Base-by-base conservation (phyloP, 2,113 vertebrate species). In the Struthidea cinerea region DNA sequence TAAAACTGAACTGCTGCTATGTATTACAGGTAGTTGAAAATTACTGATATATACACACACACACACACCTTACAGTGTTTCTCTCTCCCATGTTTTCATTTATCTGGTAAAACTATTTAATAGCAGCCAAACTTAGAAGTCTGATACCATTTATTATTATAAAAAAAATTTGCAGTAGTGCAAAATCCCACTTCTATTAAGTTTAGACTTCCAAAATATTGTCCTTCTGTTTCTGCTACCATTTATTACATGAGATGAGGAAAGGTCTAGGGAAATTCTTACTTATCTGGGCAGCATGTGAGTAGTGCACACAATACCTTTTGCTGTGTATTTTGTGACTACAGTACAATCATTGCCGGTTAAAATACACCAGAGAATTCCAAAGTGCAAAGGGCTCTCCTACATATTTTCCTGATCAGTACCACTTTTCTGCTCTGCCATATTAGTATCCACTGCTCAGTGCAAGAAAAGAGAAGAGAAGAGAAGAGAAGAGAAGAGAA, bases 311-410 rank as follows among this genome's bases (percentile, higher is more conserved):
- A 65, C 16, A 64, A 27, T 41, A 42, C 2, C 21, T 82, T 42
- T n/a, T 37, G 10, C 33, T 67, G 7, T 39, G 37, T 69, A 26
- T 17, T 85, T 84, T 82, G 41, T 52, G 46, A 83, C 16, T 53
- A 21, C 18, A 61, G 16, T 11, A 39, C 32, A 82, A 37, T 13
- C 17, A 39, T 42, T 53, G 61, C 10, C 0, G 0, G 9, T n/a
- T 85, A 87, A 93, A 91, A 87, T 16, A 59, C 9, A 78, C 16
- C 13, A 28, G 57, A 28, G 57, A 87, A 79, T 91, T 93, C 69
- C 84, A 91, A 75, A 56, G 53, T 71, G 21, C 5, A 8, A 86
- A 92, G 52, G 56, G 23, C 13, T 87, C 22, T 94, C 37, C 28
- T n/a, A 28, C 13, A 32, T 32, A 13, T 89, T 90, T 94, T 82